phyloP scores from a whole-genome alignment of 2,113 vertebrate species.

The Orthonyx spaldingii region DNA sequence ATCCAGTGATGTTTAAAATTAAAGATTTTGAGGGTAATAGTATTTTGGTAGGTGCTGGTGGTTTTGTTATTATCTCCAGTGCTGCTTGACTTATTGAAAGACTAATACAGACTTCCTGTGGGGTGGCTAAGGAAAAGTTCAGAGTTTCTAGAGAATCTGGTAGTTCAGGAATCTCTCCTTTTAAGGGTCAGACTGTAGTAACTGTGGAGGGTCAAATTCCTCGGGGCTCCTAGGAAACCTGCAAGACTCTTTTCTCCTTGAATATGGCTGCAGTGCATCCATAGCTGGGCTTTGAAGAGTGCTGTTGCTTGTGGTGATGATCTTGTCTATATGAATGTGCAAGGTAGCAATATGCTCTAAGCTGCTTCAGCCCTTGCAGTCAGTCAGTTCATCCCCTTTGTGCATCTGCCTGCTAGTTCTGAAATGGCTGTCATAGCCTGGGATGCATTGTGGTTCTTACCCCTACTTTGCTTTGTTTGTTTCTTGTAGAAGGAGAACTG shows the following conservation, averaged over 20 bases:
- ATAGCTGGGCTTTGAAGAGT: background rate
- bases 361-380: background rate
- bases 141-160: background rate
- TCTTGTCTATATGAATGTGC: background rate
- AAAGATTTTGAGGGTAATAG: background rate
- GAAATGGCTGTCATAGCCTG: background rate
- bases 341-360: background rate
- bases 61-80: background rate
- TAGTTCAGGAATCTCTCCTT: background rate
- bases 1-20: background rate
- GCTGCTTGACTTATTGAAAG: background rate
- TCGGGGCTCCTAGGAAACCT: background rate
- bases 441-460: background rate
- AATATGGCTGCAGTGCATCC: background rate
- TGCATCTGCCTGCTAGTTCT: background rate
- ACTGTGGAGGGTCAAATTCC: background rate
- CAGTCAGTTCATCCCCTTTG: background rate
- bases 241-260: background rate
- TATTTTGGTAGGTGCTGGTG: background rate
- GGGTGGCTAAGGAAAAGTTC: background rate
- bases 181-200: background rate
- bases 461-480: background rate
- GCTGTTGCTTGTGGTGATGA: background rate
- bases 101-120: background rate
- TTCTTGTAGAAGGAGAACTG: background rate